These are phyloP conservation scores for Lontra canadensis DNA, from an alignment of 2,113 vertebrate species.

Conservation along the genomic window DNA sequence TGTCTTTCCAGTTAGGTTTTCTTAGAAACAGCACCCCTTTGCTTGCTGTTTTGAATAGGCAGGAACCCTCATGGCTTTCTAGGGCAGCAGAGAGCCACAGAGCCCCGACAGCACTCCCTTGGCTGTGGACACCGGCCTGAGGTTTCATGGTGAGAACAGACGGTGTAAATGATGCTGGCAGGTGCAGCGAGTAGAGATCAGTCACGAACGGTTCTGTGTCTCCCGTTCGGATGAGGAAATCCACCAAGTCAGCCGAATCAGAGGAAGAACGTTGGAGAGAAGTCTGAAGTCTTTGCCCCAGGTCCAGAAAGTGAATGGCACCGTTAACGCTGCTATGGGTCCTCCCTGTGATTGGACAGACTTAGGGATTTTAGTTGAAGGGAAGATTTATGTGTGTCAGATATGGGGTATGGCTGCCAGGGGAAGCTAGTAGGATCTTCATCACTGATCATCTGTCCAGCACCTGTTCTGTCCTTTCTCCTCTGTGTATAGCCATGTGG, in stretches of 20 bases:
- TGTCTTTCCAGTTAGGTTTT: neutral
- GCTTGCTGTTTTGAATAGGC: neutral
- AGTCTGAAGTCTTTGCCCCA: neutral
- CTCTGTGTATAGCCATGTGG: neutral
- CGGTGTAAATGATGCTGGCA: accelerated
- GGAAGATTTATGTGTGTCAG: neutral
- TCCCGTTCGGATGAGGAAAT: neutral
- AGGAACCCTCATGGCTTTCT: no score
- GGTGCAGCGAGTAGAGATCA: neutral
- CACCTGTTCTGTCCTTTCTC: neutral
- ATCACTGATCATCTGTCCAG: neutral
- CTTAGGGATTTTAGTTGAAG: neutral
- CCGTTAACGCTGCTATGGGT: neutral
- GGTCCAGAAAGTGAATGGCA: neutral
- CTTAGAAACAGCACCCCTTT: neutral
- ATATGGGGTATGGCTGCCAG: neutral
- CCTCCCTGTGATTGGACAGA: neutral
- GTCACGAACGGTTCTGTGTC: neutral
- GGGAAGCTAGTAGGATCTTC: neutral
- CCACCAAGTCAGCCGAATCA: neutral
- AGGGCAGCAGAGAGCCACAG: neutral
- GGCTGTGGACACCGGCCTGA: accelerated
- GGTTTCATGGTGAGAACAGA: neutral
- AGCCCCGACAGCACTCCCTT: accelerated
- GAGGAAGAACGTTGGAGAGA: neutral